Evolutionary conservation across 1,140 invertebrate genomes (phyloP), one percentile per base, ranked within the genome.

Genomic region (Drosophila subobscura): DNA sequence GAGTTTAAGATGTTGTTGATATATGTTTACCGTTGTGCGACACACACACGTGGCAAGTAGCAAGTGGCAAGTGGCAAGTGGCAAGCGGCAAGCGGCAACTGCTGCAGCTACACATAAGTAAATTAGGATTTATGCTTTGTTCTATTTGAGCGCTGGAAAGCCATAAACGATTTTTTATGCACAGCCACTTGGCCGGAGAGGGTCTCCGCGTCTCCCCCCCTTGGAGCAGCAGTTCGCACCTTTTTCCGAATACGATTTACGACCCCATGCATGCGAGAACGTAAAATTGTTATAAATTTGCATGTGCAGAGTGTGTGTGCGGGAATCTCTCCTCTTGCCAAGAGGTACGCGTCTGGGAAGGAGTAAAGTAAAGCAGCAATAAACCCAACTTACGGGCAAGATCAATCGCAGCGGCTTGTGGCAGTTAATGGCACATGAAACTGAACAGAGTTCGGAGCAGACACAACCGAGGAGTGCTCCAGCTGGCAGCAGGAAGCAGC

Each of bases 111-210:
- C 74, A 79, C 77, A 76, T 89, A 89, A 88, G 84, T 88, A 90
- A 90, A 90, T 90, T 90, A 90, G 86, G 86, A 90, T 90, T 90
- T 90, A 90, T 90, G 88, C 79, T 90, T 86, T 86, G 81, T 88
- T 86, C 80, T 90, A 83, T 89, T 86, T 90, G 89, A 90, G 83
- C 83, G 88, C 77, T 89, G 83, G 75, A 90, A 79, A 90, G 86
- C 83, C 81, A 90, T 90, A 90, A 90, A 90, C 86, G 86, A 77
- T 90, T 90, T 89, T 90, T 88, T 86, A 86, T 86, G 81, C 81
- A 86, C 81, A 86, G 68, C 67, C 83, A 81, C 80, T 86, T 86
- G 80, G 72, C 71, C 49, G 27, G 40, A 42, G 67, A 47, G 51
- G 20, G 29, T 51, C 12, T 7, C 20, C 14, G n/a, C 6, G 23